phyloP scores from a whole-genome alignment of 2,888 invertebrate species.

The Linnaemya tessellans region DNA sequence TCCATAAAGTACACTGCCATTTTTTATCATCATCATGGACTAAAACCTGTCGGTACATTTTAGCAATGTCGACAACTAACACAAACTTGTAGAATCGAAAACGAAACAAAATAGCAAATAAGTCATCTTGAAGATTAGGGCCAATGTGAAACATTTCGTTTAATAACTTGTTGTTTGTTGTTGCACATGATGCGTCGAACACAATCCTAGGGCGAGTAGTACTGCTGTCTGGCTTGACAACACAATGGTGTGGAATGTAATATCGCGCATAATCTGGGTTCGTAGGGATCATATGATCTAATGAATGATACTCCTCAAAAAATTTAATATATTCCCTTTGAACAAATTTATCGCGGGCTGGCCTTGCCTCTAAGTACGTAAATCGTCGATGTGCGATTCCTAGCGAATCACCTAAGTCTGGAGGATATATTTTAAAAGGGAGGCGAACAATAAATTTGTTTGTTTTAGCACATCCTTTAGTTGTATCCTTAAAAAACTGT shows the following conservation, averaged over 20 bases:
- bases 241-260: constrained; percentile 36
- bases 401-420: constrained; percentile 22
- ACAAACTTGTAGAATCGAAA: no score
- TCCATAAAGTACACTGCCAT: constrained; percentile 70
- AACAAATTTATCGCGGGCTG: constrained; percentile 1
- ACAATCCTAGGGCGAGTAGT: no score
- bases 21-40: constrained; percentile 32
- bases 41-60: constrained; percentile 70
- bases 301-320: no score
- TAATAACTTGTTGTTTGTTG: no score
- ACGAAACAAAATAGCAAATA: no score
- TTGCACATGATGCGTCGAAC: no score
- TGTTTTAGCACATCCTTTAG: constrained; percentile 34
- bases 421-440: constrained; percentile 7
- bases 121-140: no score
- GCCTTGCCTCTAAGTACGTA: constrained; percentile 10
- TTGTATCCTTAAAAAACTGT: constrained; percentile 36
- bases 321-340: constrained; percentile 21
- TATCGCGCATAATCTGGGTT: background rate
- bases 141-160: no score
- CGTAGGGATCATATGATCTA: constrained; percentile 23
- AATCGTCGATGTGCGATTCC: constrained; percentile 28
- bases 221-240: no score
- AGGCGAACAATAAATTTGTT: constrained; percentile 49
- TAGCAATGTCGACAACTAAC: constrained; percentile 67